Evolutionary conservation across 2,797 vertebrate species (phyloP).

Genomic region (Bufotes viridis): DNA sequence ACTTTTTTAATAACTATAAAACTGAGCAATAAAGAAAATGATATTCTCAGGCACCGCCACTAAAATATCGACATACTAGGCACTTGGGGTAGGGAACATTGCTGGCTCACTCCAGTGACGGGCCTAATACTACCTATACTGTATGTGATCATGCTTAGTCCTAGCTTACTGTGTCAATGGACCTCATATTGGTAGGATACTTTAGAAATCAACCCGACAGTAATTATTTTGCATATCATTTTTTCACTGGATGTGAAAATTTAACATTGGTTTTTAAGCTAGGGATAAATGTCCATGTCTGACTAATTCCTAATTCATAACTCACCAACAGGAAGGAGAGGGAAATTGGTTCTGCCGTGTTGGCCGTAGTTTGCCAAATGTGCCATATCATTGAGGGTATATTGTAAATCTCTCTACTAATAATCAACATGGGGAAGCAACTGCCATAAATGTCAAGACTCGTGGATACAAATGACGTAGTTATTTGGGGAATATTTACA

Average conservation of each 20-base stretch:
- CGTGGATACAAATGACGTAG: constrained; percentile 28
- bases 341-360: neutral
- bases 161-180: no score
- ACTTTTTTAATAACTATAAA: no score
- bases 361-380: neutral
- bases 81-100: no score
- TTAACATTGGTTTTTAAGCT: neutral
- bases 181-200: neutral
- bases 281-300: neutral
- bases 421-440: neutral
- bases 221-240: neutral
- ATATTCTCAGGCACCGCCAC: no score
- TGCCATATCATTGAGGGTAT: constrained; percentile 21
- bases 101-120: no score
- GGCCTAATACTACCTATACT: no score
- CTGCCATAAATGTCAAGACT: constrained; percentile 29
- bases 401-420: constrained; percentile 7
- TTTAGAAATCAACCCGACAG: neutral
- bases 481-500: constrained; percentile 51
- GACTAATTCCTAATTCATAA: neutral
- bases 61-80: no score
- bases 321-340: neutral
- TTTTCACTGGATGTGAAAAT: neutral
- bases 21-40: no score
- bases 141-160: neutral